A percentile compares a stretch with the other conserved stretches of the same genome.
Conservation (phyloP, 2,113 vertebrate genomes). For the Gadus chalcogrammus region DNA sequence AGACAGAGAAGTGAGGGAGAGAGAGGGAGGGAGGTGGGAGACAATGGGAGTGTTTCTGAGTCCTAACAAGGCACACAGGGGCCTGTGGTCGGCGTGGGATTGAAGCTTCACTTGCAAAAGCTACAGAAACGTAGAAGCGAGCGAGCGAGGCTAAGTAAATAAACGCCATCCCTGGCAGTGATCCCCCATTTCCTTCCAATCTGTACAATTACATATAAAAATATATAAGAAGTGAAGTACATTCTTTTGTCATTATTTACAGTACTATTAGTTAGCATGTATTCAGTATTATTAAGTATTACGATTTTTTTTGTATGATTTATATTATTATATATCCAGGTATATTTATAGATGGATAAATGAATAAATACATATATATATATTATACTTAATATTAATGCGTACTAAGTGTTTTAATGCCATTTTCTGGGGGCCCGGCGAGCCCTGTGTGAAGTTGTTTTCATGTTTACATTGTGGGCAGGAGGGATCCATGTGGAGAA, state of each 20-base stretch:
- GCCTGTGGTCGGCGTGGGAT: no score
- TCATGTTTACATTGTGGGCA: conserved; percentile 29
- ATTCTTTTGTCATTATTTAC: conserved; percentile 1
- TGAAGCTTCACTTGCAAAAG: no score
- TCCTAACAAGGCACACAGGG: background rate
- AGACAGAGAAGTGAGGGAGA: conserved; percentile 3
- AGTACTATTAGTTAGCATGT: no score
- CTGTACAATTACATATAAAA: background rate
- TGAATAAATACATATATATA: no score
- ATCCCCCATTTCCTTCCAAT: no score
- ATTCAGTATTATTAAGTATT: no score
- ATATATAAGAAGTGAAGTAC: background rate
- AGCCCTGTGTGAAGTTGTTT: conserved; percentile 12
- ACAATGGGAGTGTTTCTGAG: conserved; percentile 11
- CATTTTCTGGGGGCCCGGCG: background rate
- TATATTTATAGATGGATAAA: no score
- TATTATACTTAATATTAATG: background rate
- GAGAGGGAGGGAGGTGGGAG: conserved; percentile 11
- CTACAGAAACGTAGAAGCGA: no score
- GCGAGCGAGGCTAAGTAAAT: no score
- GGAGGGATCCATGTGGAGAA: conserved; percentile 16
- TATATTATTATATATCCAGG: background rate
- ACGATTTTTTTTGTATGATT: no score
- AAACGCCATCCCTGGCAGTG: background rate
- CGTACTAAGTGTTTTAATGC: conserved; percentile 1